These are phyloP conservation scores for Alcis repandata DNA, from an alignment of 2,888 invertebrate genomes.

Conservation along the genomic window DNA sequence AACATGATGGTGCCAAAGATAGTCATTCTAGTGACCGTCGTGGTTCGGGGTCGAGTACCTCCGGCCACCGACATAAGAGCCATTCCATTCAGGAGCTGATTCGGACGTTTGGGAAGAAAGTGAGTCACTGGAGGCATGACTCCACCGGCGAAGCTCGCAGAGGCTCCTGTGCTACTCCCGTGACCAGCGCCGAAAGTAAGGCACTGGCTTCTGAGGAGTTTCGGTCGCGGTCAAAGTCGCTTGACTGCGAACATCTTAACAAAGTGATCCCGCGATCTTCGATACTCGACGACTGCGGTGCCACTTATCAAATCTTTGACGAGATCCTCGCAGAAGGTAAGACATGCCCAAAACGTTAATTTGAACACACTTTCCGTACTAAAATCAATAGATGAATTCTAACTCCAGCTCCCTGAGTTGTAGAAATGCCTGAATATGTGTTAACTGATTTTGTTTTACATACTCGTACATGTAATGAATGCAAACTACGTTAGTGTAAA, in stretches of 20 bases:
- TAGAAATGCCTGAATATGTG: too few species aligned
- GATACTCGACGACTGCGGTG: slow-evolving; percentile 91
- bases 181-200: slow-evolving; percentile 74
- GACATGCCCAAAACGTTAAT: slow-evolving; percentile 9
- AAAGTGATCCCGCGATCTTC: slow-evolving; percentile 68
- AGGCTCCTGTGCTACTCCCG: slow-evolving; percentile 76
- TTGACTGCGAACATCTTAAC: slow-evolving; percentile 88
- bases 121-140: slow-evolving; percentile 91
- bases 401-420: too few species aligned
- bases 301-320: slow-evolving; percentile 94
- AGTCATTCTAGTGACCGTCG: slow-evolving; percentile 64
- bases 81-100: slow-evolving; percentile 93
- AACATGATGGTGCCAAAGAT: slow-evolving; percentile 62
- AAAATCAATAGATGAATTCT: too few species aligned
- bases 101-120: slow-evolving; percentile 91
- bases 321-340: slow-evolving; percentile 88
- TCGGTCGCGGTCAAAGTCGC: slow-evolving; percentile 91
- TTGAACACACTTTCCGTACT: not conserved
- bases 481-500: too few species aligned
- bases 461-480: too few species aligned
- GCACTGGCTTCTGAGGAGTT: slow-evolving; percentile 88
- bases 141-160: slow-evolving; percentile 75
- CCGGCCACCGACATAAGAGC: slow-evolving; percentile 83
- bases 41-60: slow-evolving; percentile 72
- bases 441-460: too few species aligned